Base-by-base conservation (phyloP, 2,113 vertebrate species). In the Rana temporaria region DNA sequence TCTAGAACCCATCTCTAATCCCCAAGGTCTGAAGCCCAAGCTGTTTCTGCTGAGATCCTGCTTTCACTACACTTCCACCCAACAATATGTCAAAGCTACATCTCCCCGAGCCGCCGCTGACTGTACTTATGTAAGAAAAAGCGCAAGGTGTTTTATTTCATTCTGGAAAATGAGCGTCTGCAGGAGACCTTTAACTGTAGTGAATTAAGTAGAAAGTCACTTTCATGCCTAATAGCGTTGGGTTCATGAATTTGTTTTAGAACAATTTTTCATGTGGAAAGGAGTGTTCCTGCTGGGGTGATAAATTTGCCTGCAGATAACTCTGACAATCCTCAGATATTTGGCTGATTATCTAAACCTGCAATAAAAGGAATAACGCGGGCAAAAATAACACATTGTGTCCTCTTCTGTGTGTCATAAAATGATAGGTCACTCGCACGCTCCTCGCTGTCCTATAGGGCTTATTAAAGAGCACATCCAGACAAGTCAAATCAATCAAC, bases 181-280 rank as follows among this genome's bases (percentile, higher is more conserved):
- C 32, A 57, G 70, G 6, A 24, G 62, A 20, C n/a, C 1, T 0
- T 70, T 79, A 84, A 77, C 62, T 79, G 77, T 20, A 34, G 0
- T 17, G 82, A 81, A 81, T 81, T 73, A 81, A 73, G 42, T 64
- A 73, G 59, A 71, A 68, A 64, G 85, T 78, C 53, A 84, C 86
- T 87, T 85, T 78, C 81, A 75, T 11, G 82, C 52, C 81, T 76
- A 81, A 76, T 86, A 81, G 57, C 68, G 52, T 48, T 26, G 42
- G 59, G 60, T 65, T 81, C 79, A 55, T 81, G 69, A 73, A 64
- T 81, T 65, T 72, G 69, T 81, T 81, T 79, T 81, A 81, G 73
- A 81, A 64, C 79, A 65, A 72, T 63, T 65, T 81, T 81, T 79
- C 65, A 79, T 79, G 77, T 68, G 77, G 77, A 79, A 79, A 79